Base-by-base conservation (phyloP, 2,797 vertebrate genomes). In the Siniperca scherzeri region DNA sequence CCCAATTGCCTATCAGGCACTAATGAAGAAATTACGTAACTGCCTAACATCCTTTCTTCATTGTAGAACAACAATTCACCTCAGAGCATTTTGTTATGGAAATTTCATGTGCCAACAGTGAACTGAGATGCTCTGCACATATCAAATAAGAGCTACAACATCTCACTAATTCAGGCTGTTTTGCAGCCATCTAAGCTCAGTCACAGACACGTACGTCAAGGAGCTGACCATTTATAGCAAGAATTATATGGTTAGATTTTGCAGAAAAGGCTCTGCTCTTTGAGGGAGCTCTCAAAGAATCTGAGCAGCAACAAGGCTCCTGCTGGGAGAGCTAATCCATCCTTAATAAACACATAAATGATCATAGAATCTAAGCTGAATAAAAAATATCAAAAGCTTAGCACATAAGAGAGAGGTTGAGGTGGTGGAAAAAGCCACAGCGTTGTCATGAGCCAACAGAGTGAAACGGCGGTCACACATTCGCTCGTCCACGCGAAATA, bases 1-100 rank as follows among this genome's bases (percentile, higher is more conserved):
- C 62, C 61, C 77, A 71, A 62, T 52, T 56, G 69, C 30, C 25
- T 44, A 33, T 52, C 57, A 77, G 69, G 38, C 22, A 53, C 42
- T 82, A 75, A 81, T 84, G 62, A 78, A 84, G 53, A 77, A 77
- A 52, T 77, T 40, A 70, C 27, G 56, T 70, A 56, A 67, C 53
- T 70, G 59, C 30, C 64, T 66, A 22, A 62, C 14, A 64, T 76
- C 53, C 36, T 12, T 46, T 78, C 40, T 53, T 67, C 4, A 19
- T 17, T 75, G 38, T 30, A 46, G n/a, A 78, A 69, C 52, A 88
- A 60, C 46, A 74, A 74, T 69, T 77, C 25, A 71, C 17, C 40
- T 78, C 74, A 71, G 17, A 74, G 60, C 57, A 69, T 56, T 68
- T 11, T 38, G 56, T 53, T 55, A 52, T 62, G 77, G 40, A 69